Conservation (phyloP, 2,888 invertebrate species). For the Panopea generosa region DNA sequence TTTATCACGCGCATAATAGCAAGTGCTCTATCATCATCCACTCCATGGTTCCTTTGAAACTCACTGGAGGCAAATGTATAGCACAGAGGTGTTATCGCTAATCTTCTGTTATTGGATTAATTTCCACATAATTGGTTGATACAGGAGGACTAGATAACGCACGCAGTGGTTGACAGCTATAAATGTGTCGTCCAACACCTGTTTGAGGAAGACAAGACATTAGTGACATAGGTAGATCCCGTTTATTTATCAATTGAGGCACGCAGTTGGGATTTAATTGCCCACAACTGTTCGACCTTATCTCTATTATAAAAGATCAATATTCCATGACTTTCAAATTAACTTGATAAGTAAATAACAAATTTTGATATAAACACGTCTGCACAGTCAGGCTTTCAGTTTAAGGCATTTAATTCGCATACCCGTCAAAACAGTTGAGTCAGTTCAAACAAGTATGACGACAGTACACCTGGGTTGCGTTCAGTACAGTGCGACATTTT, state of each 20-base stretch:
- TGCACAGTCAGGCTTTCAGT: too few relatives aligned
- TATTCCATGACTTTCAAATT: not conserved
- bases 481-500: too few relatives aligned
- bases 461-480: too few relatives aligned
- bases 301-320: conserved; percentile 20
- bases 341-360: too few relatives aligned
- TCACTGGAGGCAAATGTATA: conserved; percentile 18
- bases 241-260: conserved; percentile 29
- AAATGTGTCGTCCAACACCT: conserved; percentile 14
- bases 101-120: conserved; percentile 59
- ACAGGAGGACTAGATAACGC: conserved; percentile 63
- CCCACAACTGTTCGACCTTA: conserved; percentile 27
- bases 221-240: not conserved
- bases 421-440: too few relatives aligned
- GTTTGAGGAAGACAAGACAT: not conserved
- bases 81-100: conserved; percentile 45
- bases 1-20: conserved; percentile 1
- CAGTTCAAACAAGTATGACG: too few relatives aligned
- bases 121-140: conserved; percentile 71
- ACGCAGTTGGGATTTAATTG: conserved; percentile 34
- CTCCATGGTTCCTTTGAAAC: conserved; percentile 44
- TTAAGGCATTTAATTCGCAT: too few relatives aligned
- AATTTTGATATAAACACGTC: too few relatives aligned
- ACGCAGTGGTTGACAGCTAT: conserved; percentile 53
- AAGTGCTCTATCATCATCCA: conserved; percentile 23